Conservation (phyloP, 2,113 vertebrate genomes). For the Atherinomorus stipes region DNA sequence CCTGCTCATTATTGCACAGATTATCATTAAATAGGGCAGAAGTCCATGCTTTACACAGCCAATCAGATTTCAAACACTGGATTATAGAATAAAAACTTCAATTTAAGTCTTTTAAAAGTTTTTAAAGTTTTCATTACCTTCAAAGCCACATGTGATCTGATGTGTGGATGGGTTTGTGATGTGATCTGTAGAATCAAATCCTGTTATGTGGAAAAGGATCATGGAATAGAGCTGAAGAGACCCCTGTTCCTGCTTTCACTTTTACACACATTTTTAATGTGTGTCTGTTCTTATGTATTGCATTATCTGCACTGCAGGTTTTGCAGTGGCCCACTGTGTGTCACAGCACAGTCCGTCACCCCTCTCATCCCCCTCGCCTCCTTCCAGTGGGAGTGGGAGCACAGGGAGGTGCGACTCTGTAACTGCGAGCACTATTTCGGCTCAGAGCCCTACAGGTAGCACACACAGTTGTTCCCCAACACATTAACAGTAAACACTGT, state of each 20-base stretch:
- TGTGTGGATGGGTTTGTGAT: slow-evolving; percentile 14
- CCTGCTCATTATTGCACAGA: neutral
- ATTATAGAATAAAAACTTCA: too few relatives aligned
- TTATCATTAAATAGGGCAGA: neutral
- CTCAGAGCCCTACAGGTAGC: slow-evolving; percentile 92
- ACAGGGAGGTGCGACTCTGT: slow-evolving; percentile 88
- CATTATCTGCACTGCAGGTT: slow-evolving; percentile 85
- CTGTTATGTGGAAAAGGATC: too few relatives aligned
- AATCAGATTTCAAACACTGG: too few relatives aligned
- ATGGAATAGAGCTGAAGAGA: slow-evolving; percentile 11
- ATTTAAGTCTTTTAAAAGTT: neutral
- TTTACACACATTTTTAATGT: neutral
- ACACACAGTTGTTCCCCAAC: neutral
- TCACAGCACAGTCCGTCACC: slow-evolving; percentile 88
- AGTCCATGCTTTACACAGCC: too few relatives aligned
- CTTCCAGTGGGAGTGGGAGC: slow-evolving; percentile 88
- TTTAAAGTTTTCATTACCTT: neutral
- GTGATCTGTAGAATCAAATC: slow-evolving; percentile 11
- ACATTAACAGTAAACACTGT: neutral
- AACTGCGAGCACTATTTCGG: slow-evolving; percentile 83
- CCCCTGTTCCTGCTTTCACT: neutral
- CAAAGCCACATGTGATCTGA: neutral
- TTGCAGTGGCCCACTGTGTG: slow-evolving; percentile 94
- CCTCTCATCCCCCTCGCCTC: slow-evolving; percentile 87
- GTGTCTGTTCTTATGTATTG: slow-evolving; percentile 35